Conservation (phyloP, 1,140 invertebrate genomes). For the Lasioglossum albipes region DNA sequence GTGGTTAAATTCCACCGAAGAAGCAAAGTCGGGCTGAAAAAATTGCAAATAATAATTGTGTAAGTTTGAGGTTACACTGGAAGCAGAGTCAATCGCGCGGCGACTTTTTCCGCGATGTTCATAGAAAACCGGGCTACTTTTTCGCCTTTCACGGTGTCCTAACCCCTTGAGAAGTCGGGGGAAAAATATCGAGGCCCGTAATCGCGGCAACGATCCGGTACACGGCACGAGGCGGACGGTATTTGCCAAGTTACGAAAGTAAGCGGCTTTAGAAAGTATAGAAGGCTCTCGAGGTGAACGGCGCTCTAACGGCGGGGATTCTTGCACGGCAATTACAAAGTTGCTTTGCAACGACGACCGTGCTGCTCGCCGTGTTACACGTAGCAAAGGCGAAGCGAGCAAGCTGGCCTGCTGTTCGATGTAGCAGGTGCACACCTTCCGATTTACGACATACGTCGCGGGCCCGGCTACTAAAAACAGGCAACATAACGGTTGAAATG, state of each 20-base stretch:
- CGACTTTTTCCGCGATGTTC: too few species aligned
- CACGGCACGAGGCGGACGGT: slow-evolving; percentile 44
- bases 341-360: slow-evolving; percentile 41
- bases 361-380: slow-evolving; percentile 4
- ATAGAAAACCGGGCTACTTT: too few species aligned
- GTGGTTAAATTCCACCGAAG: too few species aligned
- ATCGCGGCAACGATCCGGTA: slow-evolving; percentile 34
- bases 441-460: not conserved
- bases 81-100: too few species aligned
- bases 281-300: slow-evolving; percentile 73
- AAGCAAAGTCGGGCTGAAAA: too few species aligned
- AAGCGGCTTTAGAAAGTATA: slow-evolving; percentile 80
- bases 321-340: slow-evolving; percentile 51
- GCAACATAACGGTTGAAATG: not conserved
- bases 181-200: slow-evolving; percentile 17
- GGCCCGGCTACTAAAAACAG: not conserved
- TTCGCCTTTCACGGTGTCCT: too few species aligned
- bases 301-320: slow-evolving; percentile 56
- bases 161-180: not conserved
- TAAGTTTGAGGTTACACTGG: too few species aligned
- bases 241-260: slow-evolving; percentile 76
- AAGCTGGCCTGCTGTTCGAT: not conserved
- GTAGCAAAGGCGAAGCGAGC: not conserved
- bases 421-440: slow-evolving; percentile 34
- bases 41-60: too few species aligned